Evolutionary conservation across 1,140 invertebrate genomes (phyloP).

Genomic region (Archegozetes longisetosus): DNA sequence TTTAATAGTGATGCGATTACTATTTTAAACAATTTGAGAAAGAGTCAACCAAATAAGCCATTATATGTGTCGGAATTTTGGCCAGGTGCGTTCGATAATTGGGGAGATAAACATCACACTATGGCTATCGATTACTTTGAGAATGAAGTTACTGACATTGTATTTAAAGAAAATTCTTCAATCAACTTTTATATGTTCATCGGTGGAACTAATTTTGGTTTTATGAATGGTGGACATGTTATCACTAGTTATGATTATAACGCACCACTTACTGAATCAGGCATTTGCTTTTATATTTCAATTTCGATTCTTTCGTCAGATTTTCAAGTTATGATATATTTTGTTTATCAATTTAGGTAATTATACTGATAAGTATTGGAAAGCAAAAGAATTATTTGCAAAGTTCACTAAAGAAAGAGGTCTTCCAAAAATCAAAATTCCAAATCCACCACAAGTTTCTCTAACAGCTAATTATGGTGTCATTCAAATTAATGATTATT

Average conservation of each 20-base stretch:
- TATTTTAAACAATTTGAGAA: background rate
- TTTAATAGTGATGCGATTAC: background rate
- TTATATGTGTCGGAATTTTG: slow-evolving; percentile 29
- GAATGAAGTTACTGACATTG: slow-evolving; percentile 15
- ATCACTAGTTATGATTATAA: slow-evolving; percentile 75
- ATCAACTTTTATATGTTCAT: slow-evolving; percentile 46
- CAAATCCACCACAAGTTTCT: background rate
- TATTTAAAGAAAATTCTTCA: slow-evolving; percentile 33
- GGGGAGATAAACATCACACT: slow-evolving; percentile 22
- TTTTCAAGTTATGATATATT: background rate
- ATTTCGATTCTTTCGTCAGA: too few species aligned
- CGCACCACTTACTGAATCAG: slow-evolving; percentile 62
- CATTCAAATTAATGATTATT: background rate
- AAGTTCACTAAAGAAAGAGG: background rate
- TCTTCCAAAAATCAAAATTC: background rate
- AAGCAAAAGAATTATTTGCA: slow-evolving; percentile 28
- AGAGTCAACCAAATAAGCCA: slow-evolving; percentile 23
- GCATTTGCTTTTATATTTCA: slow-evolving; percentile 28
- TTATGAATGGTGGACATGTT: slow-evolving; percentile 33
- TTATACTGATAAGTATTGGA: slow-evolving; percentile 31
- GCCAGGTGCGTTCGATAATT: slow-evolving; percentile 29
- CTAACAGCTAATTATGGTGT: background rate
- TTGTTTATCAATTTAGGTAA: slow-evolving; percentile 25
- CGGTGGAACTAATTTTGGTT: slow-evolving; percentile 22
- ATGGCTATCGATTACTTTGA: slow-evolving; percentile 16